These are phyloP conservation scores for Diplolepis rosae DNA, from an alignment of 2,888 invertebrate species.

Conservation along the genomic window DNA sequence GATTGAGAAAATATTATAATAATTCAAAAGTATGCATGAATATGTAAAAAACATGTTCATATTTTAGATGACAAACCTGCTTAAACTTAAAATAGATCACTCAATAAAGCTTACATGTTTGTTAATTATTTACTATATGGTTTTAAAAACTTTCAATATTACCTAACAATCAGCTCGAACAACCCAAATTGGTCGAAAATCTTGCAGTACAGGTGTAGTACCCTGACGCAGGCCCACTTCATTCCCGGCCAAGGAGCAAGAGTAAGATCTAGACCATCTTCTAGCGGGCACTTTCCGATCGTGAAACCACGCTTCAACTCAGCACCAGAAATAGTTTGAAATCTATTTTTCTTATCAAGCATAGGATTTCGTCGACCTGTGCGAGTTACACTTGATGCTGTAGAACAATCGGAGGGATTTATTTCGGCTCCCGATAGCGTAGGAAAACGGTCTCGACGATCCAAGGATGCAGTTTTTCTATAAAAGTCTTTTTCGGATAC, in stretches of 20 bases:
- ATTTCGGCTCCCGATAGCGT: constrained; percentile 62
- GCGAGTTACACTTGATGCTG: background rate
- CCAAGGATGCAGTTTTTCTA: constrained; percentile 63
- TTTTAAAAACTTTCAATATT: too few relatives aligned
- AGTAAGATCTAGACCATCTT: constrained; percentile 75
- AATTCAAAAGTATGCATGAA: too few relatives aligned
- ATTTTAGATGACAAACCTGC: too few relatives aligned
- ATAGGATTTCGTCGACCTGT: constrained; percentile 56
- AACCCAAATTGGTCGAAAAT: constrained; percentile 89
- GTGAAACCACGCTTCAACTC: constrained; percentile 64
- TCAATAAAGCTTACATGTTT: too few relatives aligned
- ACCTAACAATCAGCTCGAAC: constrained; percentile 87
- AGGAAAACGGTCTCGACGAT: constrained; percentile 67
- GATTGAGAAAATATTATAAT: too few relatives aligned
- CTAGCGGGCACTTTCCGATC: constrained; percentile 73
- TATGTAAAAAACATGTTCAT: too few relatives aligned
- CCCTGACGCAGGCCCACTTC: constrained; percentile 87
- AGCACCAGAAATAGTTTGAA: constrained; percentile 68
- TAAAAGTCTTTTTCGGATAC: constrained; percentile 69
- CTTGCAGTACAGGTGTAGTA: constrained; percentile 89
- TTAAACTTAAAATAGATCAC: too few relatives aligned
- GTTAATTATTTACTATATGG: too few relatives aligned
- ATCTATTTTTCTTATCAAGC: constrained; percentile 67
- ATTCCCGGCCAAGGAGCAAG: constrained; percentile 87
- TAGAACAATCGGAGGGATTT: background rate